These are phyloP conservation scores for Pedicia rivosa DNA, from an alignment of 2,888 invertebrate genomes.

Conservation along the genomic window DNA sequence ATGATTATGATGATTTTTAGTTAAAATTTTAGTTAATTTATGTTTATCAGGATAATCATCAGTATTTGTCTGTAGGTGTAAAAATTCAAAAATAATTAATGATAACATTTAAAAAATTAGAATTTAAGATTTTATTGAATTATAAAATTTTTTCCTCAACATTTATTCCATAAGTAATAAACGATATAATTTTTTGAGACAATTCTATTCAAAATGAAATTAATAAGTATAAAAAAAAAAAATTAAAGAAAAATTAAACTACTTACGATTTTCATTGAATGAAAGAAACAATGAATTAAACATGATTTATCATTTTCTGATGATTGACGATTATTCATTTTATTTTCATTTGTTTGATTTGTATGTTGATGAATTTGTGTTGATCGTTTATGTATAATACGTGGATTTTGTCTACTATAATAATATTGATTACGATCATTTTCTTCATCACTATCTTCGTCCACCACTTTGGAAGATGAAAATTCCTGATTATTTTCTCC, in stretches of 20 bases:
- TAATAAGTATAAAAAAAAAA: constrained; percentile 4
- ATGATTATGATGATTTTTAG: constrained; percentile 43
- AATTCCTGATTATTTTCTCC: too few species aligned
- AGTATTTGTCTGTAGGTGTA: constrained; percentile 20
- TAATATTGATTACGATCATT: too few species aligned
- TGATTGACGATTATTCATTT: not conserved
- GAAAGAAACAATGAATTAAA: constrained; percentile 51
- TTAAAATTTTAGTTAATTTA: constrained; percentile 41
- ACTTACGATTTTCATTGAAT: constrained; percentile 48
- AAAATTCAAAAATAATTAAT: not conserved
- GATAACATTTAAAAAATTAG: constrained; percentile 9
- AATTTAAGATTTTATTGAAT: too few species aligned
- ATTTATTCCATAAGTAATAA: too few species aligned
- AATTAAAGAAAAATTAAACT: not conserved
- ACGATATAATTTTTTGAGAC: too few species aligned
- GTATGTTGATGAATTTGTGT: too few species aligned
- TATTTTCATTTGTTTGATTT: not conserved
- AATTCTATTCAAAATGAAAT: too few species aligned
- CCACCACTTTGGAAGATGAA: too few species aligned
- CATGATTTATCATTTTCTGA: constrained; percentile 33
- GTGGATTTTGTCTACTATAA: too few species aligned
- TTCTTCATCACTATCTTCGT: too few species aligned
- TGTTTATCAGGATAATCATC: constrained; percentile 41
- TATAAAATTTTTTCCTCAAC: too few species aligned
- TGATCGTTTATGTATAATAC: too few species aligned